A percentile compares a stretch with the other conserved stretches of the same genome.
These are phyloP conservation scores for Toxotes jaculatrix DNA, from an alignment of 2,113 vertebrate species.

Conservation along the genomic window DNA sequence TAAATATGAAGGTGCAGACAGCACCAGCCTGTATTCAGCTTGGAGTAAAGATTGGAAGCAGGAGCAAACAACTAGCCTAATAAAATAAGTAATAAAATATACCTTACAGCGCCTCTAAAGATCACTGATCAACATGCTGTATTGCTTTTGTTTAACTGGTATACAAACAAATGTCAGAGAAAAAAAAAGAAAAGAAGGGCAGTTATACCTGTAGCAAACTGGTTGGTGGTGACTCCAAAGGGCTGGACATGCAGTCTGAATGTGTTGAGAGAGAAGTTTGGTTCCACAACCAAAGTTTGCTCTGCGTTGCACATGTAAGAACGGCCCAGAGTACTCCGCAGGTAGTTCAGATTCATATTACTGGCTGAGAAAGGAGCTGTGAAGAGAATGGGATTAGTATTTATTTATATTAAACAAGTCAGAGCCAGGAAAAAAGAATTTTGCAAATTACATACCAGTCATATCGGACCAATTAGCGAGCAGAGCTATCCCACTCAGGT, in stretches of 20 bases:
- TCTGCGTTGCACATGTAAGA: slow-evolving; percentile 93
- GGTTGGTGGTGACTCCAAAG: slow-evolving; percentile 87
- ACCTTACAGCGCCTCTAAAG: too few species aligned
- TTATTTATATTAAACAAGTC: not conserved
- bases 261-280: slow-evolving; percentile 85
- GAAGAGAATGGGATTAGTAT: not conserved
- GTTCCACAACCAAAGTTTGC: slow-evolving; percentile 84
- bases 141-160: too few species aligned
- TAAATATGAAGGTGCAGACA: too few species aligned
- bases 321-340: slow-evolving; percentile 87
- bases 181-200: not conserved
- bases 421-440: not conserved
- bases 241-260: slow-evolving; percentile 92
- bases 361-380: slow-evolving; percentile 63
- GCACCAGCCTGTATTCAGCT: not conserved
- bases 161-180: too few species aligned
- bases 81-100: too few species aligned
- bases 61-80: too few species aligned
- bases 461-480: slow-evolving; percentile 74
- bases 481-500: slow-evolving; percentile 76
- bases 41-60: not conserved
- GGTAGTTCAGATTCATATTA: slow-evolving; percentile 87
- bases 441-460: slow-evolving; percentile 62
- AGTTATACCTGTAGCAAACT: slow-evolving; percentile 91
- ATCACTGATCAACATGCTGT: too few species aligned